phyloP scores from a whole-genome alignment of 2,888 invertebrate species.

The Gari tellinella region DNA sequence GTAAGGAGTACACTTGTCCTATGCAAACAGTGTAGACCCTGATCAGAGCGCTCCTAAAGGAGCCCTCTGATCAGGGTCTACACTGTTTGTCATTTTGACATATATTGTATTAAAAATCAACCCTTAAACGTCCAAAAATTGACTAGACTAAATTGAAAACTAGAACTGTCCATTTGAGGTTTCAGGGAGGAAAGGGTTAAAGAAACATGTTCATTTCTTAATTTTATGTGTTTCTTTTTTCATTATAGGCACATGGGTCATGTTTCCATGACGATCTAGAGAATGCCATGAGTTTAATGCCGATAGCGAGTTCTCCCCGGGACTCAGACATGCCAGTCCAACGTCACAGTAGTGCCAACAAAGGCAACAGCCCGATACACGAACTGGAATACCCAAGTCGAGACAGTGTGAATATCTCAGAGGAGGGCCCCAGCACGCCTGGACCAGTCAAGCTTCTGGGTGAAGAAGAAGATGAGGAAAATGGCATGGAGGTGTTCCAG shows the following conservation, averaged over 20 bases:
- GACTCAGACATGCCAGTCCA: conserved; percentile 65
- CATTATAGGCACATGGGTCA: conserved; percentile 61
- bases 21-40: no score
- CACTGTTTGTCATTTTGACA: no score
- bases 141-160: no score
- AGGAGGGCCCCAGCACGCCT: conserved; percentile 40
- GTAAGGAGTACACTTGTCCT: no score
- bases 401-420: conserved; percentile 51
- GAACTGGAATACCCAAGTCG: conserved; percentile 60
- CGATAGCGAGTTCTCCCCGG: conserved; percentile 81
- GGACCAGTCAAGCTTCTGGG: conserved; percentile 70
- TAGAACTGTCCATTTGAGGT: no score
- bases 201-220: no score
- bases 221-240: no score
- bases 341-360: conserved; percentile 14
- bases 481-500: conserved; percentile 73
- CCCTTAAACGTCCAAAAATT: no score
- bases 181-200: no score
- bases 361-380: conserved; percentile 56
- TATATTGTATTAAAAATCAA: no score
- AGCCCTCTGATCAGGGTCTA: no score
- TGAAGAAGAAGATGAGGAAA: conserved; percentile 62
- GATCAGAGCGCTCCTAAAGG: no score
- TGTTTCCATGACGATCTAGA: conserved; percentile 68
- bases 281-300: conserved; percentile 72